Evolutionary conservation across 2,797 vertebrate genomes (phyloP).

Genomic region (Macroramphosus scolopax): DNA sequence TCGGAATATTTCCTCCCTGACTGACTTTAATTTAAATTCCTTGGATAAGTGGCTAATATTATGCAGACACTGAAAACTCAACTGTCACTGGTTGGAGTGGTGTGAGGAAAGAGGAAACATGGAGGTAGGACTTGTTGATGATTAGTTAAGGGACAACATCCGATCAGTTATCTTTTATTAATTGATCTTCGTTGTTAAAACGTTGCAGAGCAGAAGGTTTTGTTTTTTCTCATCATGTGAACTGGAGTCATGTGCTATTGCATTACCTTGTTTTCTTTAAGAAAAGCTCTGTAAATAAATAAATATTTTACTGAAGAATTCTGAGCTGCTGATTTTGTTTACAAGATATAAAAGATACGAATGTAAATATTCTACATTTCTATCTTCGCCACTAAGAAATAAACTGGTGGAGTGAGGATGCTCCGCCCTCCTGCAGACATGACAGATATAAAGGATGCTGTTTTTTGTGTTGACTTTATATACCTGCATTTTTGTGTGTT

Average conservation of each 20-base stretch:
- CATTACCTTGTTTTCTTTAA: constrained; percentile 4
- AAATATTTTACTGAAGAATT: background rate
- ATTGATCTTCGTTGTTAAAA: no score
- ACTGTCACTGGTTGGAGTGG: background rate
- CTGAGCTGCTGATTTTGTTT: background rate
- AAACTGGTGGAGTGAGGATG: constrained; percentile 28
- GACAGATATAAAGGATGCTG: constrained; percentile 51
- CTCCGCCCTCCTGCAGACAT: constrained; percentile 54
- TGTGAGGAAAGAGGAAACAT: background rate
- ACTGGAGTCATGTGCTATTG: no score
- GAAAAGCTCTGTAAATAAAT: constrained; percentile 6
- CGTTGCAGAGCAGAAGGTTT: constrained; percentile 6
- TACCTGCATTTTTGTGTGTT: background rate
- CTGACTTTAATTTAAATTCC: background rate
- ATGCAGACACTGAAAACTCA: background rate
- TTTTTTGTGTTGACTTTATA: no score
- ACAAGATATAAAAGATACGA: no score
- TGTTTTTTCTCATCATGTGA: no score
- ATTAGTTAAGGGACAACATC: no score
- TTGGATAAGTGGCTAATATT: background rate
- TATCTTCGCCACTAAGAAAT: background rate
- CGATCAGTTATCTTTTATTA: no score
- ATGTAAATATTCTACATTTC: background rate
- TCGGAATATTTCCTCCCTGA: no score
- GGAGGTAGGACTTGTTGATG: background rate